Percentiles rank a stretch among this genome's conserved stretches.
phyloP scores from a whole-genome alignment of 2,113 vertebrate species.

The Ellobius talpinus region DNA sequence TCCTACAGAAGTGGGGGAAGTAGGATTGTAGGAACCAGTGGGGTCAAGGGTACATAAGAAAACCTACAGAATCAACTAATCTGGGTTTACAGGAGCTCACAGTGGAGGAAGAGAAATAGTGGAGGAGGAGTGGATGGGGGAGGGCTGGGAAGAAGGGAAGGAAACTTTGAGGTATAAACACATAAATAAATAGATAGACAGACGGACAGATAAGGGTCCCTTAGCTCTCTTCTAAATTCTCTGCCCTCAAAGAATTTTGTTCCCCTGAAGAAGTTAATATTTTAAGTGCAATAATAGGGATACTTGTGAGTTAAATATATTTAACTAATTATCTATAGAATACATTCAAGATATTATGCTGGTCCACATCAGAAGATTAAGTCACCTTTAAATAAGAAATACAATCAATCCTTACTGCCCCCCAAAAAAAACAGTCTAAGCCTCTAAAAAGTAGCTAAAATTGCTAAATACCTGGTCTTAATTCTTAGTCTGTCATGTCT shows the following conservation, averaged over 20 bases:
- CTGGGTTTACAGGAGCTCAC: background rate
- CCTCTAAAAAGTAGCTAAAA: constrained; percentile 21
- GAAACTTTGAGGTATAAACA: background rate
- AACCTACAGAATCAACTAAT: background rate
- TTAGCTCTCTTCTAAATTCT: background rate
- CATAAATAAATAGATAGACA: background rate
- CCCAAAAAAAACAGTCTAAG: background rate
- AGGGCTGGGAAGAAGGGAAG: background rate
- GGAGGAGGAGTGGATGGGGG: background rate
- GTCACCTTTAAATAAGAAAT: background rate
- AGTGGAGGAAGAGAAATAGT: background rate
- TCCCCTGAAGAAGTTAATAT: constrained; percentile 30
- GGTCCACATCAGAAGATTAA: background rate
- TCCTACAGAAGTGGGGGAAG: background rate
- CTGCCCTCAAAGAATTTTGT: constrained; percentile 4
- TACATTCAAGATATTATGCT: background rate
- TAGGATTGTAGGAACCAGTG: background rate
- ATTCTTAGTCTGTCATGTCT: background rate
- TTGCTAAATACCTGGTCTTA: background rate
- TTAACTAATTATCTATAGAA: constrained; percentile 44
- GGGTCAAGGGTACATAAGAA: background rate
- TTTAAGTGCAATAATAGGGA: background rate
- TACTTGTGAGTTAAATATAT: background rate
- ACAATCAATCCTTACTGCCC: background rate
- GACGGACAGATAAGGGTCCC: background rate